A percentile compares a stretch with the other conserved stretches of the same genome.
phyloP scores from a whole-genome alignment of 2,888 invertebrate species.

The Sinohyriopsis cumingii region DNA sequence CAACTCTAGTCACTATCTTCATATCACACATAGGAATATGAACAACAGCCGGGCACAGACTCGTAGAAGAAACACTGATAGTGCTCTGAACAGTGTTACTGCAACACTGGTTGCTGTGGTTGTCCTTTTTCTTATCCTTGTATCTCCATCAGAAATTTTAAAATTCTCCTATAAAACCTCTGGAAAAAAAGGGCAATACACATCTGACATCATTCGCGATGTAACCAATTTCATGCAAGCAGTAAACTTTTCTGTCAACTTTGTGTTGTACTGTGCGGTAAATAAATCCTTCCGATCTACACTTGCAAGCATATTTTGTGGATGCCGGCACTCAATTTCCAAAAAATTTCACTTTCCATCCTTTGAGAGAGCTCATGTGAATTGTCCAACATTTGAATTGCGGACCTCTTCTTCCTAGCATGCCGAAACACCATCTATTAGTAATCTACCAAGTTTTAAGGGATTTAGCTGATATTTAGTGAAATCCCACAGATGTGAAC shows the following conservation, averaged over 20 bases:
- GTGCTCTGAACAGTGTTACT: slow-evolving; percentile 65
- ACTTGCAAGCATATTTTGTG: slow-evolving; percentile 49
- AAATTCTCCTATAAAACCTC: slow-evolving; percentile 51
- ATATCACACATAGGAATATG: not conserved
- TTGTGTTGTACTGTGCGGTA: slow-evolving; percentile 94
- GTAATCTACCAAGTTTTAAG: too few relatives aligned
- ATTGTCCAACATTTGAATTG: too few relatives aligned
- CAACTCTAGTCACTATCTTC: slow-evolving; percentile 1
- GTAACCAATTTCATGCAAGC: slow-evolving; percentile 68
- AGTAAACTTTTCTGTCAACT: slow-evolving; percentile 79
- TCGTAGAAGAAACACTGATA: slow-evolving; percentile 46
- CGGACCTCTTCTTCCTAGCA: too few relatives aligned
- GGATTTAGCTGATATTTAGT: too few relatives aligned
- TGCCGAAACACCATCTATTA: too few relatives aligned
- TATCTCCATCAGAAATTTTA: slow-evolving; percentile 66
- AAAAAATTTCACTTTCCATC: slow-evolving; percentile 19
- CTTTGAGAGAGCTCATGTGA: slow-evolving; percentile 27
- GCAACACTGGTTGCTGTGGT: slow-evolving; percentile 67
- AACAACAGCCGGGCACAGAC: slow-evolving; percentile 17
- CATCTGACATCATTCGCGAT: slow-evolving; percentile 32
- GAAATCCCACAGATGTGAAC: too few relatives aligned
- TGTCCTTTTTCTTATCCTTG: slow-evolving; percentile 65
- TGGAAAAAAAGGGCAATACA: slow-evolving; percentile 25
- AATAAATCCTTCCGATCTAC: slow-evolving; percentile 87
- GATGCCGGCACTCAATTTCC: slow-evolving; percentile 26